Percentiles rank a stretch among this genome's conserved stretches.
Conservation (phyloP, 2,888 invertebrate species). For the Caradrina clavipalpis region DNA sequence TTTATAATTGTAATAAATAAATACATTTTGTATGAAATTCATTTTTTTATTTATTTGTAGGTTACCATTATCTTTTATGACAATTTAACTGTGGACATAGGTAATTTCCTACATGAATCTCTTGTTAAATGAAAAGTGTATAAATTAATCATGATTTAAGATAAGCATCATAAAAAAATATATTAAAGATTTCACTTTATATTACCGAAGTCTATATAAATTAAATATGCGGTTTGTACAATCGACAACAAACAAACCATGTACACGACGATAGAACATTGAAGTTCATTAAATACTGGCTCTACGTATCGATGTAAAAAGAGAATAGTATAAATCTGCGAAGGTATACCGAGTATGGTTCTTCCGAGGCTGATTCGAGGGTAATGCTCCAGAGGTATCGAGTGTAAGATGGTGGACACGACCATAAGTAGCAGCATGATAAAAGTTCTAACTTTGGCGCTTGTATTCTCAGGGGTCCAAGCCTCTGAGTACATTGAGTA, state of each 20-base stretch:
- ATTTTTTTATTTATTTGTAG: neutral
- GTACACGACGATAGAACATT: constrained; percentile 64
- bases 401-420: constrained; percentile 57
- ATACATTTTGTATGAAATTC: constrained; percentile 7
- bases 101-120: neutral
- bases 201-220: constrained; percentile 70
- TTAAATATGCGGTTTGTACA: constrained; percentile 71
- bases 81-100: neutral
- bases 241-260: constrained; percentile 67
- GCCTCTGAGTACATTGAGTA: constrained; percentile 67
- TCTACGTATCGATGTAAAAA: constrained; percentile 70
- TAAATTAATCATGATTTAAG: constrained; percentile 5
- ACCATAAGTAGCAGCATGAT: constrained; percentile 63
- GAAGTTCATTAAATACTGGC: constrained; percentile 64
- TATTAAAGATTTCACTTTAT: constrained; percentile 39
- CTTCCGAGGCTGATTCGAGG: constrained; percentile 73
- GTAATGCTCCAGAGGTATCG: constrained; percentile 49
- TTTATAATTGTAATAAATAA: constrained; percentile 22
- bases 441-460: constrained; percentile 55
- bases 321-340: constrained; percentile 71
- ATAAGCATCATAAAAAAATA: neutral
- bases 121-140: neutral
- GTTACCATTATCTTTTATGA: neutral
- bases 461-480: constrained; percentile 59
- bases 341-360: constrained; percentile 71